These are phyloP conservation scores for Cygnus atratus DNA, from an alignment of 2,113 vertebrate species.

Conservation along the genomic window DNA sequence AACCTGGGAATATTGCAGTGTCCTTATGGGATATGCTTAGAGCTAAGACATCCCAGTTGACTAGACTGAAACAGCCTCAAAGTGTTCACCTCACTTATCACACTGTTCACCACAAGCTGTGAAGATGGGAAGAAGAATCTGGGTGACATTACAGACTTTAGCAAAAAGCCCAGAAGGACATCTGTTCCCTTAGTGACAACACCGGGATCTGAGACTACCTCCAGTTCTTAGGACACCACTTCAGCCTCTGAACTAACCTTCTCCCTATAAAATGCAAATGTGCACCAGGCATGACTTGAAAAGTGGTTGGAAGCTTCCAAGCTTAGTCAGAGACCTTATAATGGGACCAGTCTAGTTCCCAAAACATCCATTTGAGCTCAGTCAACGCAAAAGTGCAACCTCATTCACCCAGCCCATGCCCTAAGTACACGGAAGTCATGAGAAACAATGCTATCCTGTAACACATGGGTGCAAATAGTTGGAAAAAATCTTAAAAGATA, in stretches of 20 bases:
- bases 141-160: not conserved
- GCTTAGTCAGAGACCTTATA: not conserved
- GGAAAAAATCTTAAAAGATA: not conserved
- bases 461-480: not conserved
- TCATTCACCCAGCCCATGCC: not conserved
- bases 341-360: accelerated
- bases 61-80: not conserved
- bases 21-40: not conserved
- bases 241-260: not conserved
- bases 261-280: not conserved
- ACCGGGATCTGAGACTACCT: not conserved
- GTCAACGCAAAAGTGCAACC: not conserved
- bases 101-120: not conserved
- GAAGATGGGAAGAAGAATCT: not conserved
- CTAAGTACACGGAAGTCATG: not conserved
- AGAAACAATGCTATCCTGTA: not conserved
- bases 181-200: not conserved
- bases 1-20: not conserved
- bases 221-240: not conserved
- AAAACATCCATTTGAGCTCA: not conserved
- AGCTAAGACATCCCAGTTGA: not conserved
- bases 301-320: not conserved
- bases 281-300: not conserved
- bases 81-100: not conserved
- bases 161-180: not conserved